Base-by-base conservation (phyloP, 2,888 invertebrate genomes). In the Schizaphis graminum region DNA sequence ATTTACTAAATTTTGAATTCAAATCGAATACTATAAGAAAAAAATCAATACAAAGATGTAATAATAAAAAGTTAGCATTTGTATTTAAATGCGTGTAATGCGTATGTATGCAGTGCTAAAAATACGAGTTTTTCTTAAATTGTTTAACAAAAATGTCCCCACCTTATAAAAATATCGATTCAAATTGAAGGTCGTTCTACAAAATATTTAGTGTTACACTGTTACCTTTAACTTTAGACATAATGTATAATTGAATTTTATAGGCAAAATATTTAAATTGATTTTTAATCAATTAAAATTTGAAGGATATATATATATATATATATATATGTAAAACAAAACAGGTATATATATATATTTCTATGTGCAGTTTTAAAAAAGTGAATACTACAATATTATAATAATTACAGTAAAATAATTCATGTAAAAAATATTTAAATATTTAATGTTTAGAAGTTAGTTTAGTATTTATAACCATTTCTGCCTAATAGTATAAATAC, bases 181-280 rank as follows among this genome's bases (percentile, higher is more conserved):
- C 21, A 35, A 77, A 77, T 77, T 77, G 35, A 35, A 77, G 16
- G 77, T 21, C 35, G 3, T 77, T 77, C 3, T 8, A 77, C 8
- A 77, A 77, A 35, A 77, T 35, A 77, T 77, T 35, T 21, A 77
- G 35, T 77, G 35, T 35, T 77, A 77, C 35, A 77, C 21, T 77
- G 35, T 35, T 77, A 77, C 35, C 3, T 77, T 77, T 77, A 35
- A 77, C 35, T 77, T 77, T 8, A 77, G 21, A 35, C 21, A 77
- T 35, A 77, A 35, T 87, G 3, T 87, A 87, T 87, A 87, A 87
- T 87, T 87, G 28, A 53, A 87, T 87, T 87, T 87, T 87, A 87
- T 53, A 49, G n/a, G n/a, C 7, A 21, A 53, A 87, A 87, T 87
- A 87, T 87, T 87, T 53, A 87, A 87, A 87, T 49, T 87, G 16